Base-by-base conservation (phyloP, 2,888 invertebrate species). In the Trichogramma dendrolimi region DNA sequence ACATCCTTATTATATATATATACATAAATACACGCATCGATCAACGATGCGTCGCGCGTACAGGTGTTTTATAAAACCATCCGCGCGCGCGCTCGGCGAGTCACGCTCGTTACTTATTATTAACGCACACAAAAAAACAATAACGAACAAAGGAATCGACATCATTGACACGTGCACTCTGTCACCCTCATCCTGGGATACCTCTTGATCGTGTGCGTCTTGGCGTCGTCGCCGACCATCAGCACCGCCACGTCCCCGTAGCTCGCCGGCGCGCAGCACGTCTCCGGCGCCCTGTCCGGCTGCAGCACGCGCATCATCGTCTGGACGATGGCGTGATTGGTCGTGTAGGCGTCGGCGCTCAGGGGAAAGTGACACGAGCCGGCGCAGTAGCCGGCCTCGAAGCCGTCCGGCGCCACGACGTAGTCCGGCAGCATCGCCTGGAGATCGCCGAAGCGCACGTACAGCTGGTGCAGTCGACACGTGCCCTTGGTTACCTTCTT, bases 151-250 rank as follows among this genome's bases (percentile, higher is more conserved):
- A 27, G 3, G 3, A 1, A 27, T 27, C 27, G 3, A 2, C 27
- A 27, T 63, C 55, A 96, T 83, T 94, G 95, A 78, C 98, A 98
- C n/a, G 97, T 97, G 80, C 98, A 98, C 69, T 94, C 92, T 80
- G 94, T 94, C 38, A 97, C 96, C 42, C 96, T 93, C 96, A 98
- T 98, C 79, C 96, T 94, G 76, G 91, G 91, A 80, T 95, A 98
- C 80, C 93, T 94, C 75, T 94, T 94, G 65, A 96, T 83, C 69
- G 53, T 14, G 94, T 92, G 48, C 94, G 93, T 79, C 27, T 93
- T 93, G 57, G 91, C 88, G 71, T 92, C 92, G 71, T 95, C 93
- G 50, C 94, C 86, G 77, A 92, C 92, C 78, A 94, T 96, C 41
- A 96, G 82, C 43, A 96, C 94, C 1, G 93, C 92, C 72, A 96